Evolutionary conservation across 2,797 vertebrate species (phyloP), one percentile per base, ranked within the genome.

Genomic region (Chiloscyllium punctatum): DNA sequence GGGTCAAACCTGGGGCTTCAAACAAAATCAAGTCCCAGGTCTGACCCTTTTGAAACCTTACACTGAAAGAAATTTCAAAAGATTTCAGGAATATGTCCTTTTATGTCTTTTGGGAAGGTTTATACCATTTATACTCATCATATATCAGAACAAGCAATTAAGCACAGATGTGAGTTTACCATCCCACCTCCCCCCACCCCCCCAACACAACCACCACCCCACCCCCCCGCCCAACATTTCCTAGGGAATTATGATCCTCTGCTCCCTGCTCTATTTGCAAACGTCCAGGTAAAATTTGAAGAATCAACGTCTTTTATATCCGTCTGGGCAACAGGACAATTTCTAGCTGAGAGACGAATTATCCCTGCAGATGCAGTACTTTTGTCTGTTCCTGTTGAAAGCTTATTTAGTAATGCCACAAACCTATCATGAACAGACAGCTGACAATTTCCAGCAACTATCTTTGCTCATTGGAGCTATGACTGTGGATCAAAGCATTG

Each of bases 381-480:
- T 92, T 42, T 92, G 90, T 62, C 62, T 68, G 30, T n/a, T 62
- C 30, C 16, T 66, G 62, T 23, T 42, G 21, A 66, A 69, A 92
- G 90, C 66, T 37, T 92, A 37, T 92, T 92, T 69, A 92, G 90
- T 37, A 37, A 42, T 90, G 30, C 53, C 87, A 90, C 53, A 62
- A 66, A 23, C 90, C 90, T 42, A 92, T 69, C 62, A 23, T 92
- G 66, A 30, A 66, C 90, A 27, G 62, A 69, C 90, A 92, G 90
- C 90, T 92, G 90, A 66, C 90, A 92, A 92, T 92, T 69, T 92
- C 66, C 90, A 92, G 66, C n/a, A 37, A 25, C 37, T 48, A 92
- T 25, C 66, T 92, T 69, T 92, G n/a, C 66, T 92, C n/a, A 37
- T 25, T 92, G 90, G 62, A 42, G 90, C 18, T 68, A 62, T 42